Conservation (phyloP, 2,888 invertebrate species). For the Kryphioiulus occultus region DNA sequence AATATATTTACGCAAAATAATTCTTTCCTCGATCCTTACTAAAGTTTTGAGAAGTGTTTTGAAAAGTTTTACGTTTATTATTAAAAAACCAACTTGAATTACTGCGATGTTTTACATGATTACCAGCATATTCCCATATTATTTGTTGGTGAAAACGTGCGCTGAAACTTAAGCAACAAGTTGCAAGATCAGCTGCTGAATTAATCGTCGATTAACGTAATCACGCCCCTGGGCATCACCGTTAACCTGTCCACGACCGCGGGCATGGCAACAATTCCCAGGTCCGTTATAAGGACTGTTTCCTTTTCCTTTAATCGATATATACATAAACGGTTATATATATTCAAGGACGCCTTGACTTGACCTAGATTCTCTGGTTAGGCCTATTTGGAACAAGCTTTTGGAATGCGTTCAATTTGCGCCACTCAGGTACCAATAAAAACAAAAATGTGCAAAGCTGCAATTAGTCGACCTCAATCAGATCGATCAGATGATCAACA, state of each 20-base stretch:
- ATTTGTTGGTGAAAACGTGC: too few species aligned
- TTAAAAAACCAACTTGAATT: too few species aligned
- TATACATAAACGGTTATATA: not conserved
- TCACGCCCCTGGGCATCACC: not conserved
- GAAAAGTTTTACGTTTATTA: too few species aligned
- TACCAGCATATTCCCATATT: too few species aligned
- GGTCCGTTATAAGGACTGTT: not conserved
- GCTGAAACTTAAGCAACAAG: too few species aligned
- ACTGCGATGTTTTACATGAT: not conserved
- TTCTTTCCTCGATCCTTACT: too few species aligned
- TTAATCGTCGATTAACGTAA: too few species aligned
- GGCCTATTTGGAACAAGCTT: not conserved
- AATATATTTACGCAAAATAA: too few species aligned
- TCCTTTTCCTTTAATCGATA: not conserved
- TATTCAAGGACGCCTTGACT: not conserved
- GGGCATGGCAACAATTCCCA: not conserved
- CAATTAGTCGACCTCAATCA: not conserved
- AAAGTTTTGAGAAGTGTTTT: too few species aligned
- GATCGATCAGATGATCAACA: not conserved
- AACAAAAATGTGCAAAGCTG: not conserved
- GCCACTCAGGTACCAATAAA: not conserved
- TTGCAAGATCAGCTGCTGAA: too few species aligned
- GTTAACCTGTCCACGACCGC: not conserved
- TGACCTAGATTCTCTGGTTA: not conserved
- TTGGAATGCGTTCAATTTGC: constrained; percentile 12